Conservation (phyloP, 2,888 invertebrate genomes). For the Polymixis flavicincta region DNA sequence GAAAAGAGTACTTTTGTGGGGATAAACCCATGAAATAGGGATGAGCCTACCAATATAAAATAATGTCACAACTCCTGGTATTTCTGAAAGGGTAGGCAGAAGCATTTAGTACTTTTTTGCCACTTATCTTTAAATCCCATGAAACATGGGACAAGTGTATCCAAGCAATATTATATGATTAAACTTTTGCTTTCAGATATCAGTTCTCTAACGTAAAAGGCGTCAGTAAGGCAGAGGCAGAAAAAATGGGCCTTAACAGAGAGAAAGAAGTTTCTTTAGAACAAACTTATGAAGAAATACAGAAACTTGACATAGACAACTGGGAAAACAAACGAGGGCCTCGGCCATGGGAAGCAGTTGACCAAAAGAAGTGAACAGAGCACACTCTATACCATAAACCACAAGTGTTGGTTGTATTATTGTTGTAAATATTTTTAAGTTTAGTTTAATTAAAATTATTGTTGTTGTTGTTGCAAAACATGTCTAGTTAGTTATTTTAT, state of each 20-base stretch:
- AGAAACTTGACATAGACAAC: slow-evolving; percentile 93
- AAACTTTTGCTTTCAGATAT: slow-evolving; percentile 80
- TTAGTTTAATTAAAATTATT: slow-evolving; percentile 45
- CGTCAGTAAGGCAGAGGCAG: slow-evolving; percentile 92
- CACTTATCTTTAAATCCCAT: neutral
- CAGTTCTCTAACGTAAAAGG: slow-evolving; percentile 91
- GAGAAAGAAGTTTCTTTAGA: slow-evolving; percentile 93
- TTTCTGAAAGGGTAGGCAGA: neutral
- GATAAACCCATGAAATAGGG: neutral
- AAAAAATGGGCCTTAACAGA: slow-evolving; percentile 93
- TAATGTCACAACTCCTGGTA: neutral
- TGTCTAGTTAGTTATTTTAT: slow-evolving; percentile 13
- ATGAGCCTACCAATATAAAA: neutral
- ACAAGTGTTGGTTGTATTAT: slow-evolving; percentile 43
- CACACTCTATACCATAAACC: slow-evolving; percentile 41
- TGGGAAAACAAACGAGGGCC: slow-evolving; percentile 97
- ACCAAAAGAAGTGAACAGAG: slow-evolving; percentile 64
- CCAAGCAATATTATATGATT: neutral
- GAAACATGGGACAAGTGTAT: neutral
- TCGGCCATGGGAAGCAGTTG: slow-evolving; percentile 94
- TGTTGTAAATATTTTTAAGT: slow-evolving; percentile 56
- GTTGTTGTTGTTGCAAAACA: slow-evolving; percentile 33
- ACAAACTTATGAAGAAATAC: slow-evolving; percentile 93
- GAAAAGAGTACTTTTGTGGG: neutral
- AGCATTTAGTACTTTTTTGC: neutral